A percentile compares a stretch with the other conserved stretches of the same genome.
These are phyloP conservation scores for Eretmocerus hayati DNA, from an alignment of 2,888 invertebrate genomes.

Conservation along the genomic window DNA sequence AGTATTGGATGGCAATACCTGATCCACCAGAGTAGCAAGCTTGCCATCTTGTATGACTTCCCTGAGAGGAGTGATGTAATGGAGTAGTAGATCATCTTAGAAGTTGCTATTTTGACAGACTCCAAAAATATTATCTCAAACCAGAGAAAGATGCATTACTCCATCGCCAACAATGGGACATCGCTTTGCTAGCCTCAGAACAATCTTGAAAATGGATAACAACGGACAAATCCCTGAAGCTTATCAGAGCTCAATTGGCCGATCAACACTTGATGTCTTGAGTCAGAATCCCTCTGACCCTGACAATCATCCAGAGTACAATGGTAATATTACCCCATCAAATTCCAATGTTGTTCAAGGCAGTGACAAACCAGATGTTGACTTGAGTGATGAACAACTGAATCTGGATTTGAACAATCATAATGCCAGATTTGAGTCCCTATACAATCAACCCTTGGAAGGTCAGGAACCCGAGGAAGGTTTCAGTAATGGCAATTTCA, in stretches of 20 bases:
- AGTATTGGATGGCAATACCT: too few species aligned
- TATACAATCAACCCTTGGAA: constrained; percentile 43
- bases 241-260: constrained; percentile 29
- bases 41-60: too few species aligned
- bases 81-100: background rate
- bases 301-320: constrained; percentile 31
- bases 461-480: constrained; percentile 37
- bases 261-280: constrained; percentile 30
- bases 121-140: constrained; percentile 3
- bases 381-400: constrained; percentile 37
- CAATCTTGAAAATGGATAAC: constrained; percentile 43
- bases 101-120: too few species aligned
- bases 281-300: constrained; percentile 31
- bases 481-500: constrained; percentile 40
- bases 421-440: constrained; percentile 43
- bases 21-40: too few species aligned
- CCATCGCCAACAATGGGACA: constrained; percentile 43
- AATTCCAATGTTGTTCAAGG: constrained; percentile 32
- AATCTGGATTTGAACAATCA: constrained; percentile 42
- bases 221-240: constrained; percentile 33
- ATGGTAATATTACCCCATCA: constrained; percentile 32
- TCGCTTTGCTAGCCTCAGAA: constrained; percentile 46
- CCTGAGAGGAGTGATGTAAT: background rate
- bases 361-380: constrained; percentile 36
- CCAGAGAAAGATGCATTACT: constrained; percentile 35